phyloP scores from a whole-genome alignment of 2,797 vertebrate species.

The Dendrocincla fuliginosa region DNA sequence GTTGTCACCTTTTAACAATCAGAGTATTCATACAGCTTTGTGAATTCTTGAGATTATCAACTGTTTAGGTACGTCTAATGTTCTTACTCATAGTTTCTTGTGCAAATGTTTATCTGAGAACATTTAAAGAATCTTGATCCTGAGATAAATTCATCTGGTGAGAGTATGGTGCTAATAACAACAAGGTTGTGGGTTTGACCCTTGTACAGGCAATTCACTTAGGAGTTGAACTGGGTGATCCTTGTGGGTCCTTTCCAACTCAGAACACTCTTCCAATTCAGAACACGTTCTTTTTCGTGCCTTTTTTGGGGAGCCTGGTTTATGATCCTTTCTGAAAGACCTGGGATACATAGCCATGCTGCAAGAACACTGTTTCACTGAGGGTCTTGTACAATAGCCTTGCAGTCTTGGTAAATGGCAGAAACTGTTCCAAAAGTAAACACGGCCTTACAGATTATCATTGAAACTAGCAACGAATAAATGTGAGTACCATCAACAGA shows the following conservation, averaged over 20 bases:
- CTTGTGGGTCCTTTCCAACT: too few relatives aligned
- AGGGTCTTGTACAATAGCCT: not conserved
- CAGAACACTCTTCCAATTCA: not conserved
- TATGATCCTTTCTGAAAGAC: not conserved
- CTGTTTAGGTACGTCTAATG: not conserved
- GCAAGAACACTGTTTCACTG: not conserved
- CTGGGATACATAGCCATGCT: not conserved
- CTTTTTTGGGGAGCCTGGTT: not conserved
- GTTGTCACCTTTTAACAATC: not conserved
- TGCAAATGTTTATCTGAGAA: not conserved
- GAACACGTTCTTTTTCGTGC: not conserved
- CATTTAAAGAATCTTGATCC: not conserved
- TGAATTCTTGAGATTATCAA: not conserved
- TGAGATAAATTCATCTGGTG: not conserved
- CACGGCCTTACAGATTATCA: not conserved
- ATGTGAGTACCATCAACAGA: not conserved
- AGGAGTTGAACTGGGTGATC: not conserved
- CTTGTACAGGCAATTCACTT: not conserved
- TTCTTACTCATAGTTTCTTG: not conserved
- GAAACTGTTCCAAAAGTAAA: not conserved
- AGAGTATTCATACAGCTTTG: not conserved
- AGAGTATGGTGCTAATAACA: not conserved
- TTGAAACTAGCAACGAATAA: not conserved
- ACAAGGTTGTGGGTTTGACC: not conserved
- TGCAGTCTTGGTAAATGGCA: not conserved